These are phyloP conservation scores for Sternotherus odoratus DNA, from an alignment of 2,797 vertebrate genomes.

Conservation along the genomic window DNA sequence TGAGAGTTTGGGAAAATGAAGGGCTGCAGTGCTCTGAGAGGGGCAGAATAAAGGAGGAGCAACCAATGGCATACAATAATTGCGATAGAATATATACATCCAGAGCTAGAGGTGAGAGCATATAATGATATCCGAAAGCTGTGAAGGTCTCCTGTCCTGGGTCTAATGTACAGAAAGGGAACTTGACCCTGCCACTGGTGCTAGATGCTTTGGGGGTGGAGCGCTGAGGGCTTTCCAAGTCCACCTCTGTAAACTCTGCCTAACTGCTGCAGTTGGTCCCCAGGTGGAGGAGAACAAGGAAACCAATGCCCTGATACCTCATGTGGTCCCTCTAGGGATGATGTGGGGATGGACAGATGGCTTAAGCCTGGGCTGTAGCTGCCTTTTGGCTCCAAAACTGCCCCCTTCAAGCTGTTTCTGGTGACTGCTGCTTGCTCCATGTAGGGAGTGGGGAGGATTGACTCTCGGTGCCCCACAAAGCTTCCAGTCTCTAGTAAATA, in stretches of 20 bases:
- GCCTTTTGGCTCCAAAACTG: not conserved
- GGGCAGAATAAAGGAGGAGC: not conserved
- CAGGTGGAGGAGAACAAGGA: accelerated
- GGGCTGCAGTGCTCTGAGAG: not conserved
- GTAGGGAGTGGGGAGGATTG: not conserved
- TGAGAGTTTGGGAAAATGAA: not conserved
- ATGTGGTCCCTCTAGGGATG: accelerated
- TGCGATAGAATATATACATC: accelerated
- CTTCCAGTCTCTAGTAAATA: not conserved
- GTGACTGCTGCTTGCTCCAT: not conserved
- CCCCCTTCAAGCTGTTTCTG: not conserved
- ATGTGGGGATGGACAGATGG: not conserved
- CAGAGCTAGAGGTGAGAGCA: not conserved
- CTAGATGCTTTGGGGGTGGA: not conserved
- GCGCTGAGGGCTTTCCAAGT: not conserved
- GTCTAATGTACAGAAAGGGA: not conserved
- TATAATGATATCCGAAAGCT: accelerated
- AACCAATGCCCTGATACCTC: not conserved
- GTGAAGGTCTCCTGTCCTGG: accelerated
- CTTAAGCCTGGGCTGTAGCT: not conserved
- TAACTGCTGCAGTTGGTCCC: accelerated
- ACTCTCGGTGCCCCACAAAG: not conserved
- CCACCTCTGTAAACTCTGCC: not conserved
- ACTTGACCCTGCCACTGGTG: not conserved
- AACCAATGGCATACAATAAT: not conserved